A percentile compares a stretch with the other conserved stretches of the same genome.
These are phyloP conservation scores for Himantopus leucocephalus DNA, from an alignment of 2,113 vertebrate genomes.

Conservation along the genomic window DNA sequence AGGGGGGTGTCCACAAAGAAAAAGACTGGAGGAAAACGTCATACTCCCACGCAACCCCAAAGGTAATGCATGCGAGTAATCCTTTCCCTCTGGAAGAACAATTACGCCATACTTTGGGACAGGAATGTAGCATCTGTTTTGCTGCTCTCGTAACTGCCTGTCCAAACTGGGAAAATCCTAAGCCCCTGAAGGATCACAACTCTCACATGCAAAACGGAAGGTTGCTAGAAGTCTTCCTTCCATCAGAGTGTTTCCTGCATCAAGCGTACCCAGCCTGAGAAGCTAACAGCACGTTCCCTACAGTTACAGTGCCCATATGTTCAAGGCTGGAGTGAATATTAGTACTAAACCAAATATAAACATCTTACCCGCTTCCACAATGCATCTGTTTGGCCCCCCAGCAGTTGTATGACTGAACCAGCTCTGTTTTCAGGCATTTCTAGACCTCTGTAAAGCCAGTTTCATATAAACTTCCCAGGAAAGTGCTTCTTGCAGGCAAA, in stretches of 20 bases:
- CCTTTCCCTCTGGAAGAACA: background rate
- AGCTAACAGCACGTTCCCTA: background rate
- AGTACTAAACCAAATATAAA: background rate
- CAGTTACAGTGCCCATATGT: background rate
- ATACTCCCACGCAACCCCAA: background rate
- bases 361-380: background rate
- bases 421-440: background rate
- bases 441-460: background rate
- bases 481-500: background rate
- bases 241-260: background rate
- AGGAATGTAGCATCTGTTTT: background rate
- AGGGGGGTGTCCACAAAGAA: background rate
- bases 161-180: background rate
- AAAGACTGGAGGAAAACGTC: background rate
- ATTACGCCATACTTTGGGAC: background rate
- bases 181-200: background rate
- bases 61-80: background rate
- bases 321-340: background rate
- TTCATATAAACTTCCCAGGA: background rate
- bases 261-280: background rate
- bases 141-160: background rate
- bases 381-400: background rate
- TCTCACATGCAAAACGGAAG: background rate
- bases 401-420: background rate
- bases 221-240: background rate